These are phyloP conservation scores for Schrankia costaestrigalis DNA, from an alignment of 2,888 invertebrate species.

Conservation along the genomic window DNA sequence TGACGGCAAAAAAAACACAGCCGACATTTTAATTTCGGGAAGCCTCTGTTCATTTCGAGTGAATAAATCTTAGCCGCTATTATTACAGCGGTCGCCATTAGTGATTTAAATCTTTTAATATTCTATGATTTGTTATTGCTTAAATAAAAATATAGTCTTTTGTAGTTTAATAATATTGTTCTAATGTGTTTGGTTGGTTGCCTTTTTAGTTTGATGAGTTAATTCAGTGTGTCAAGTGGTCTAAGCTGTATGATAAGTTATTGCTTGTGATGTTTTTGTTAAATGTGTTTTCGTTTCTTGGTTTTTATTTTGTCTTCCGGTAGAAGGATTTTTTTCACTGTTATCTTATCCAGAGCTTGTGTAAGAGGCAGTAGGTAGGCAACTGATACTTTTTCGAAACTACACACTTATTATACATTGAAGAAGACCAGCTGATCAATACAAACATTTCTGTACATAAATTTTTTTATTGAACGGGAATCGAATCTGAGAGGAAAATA, in stretches of 20 bases:
- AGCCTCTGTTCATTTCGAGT: slow-evolving; percentile 21
- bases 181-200: slow-evolving; percentile 14
- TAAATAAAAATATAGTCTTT: slow-evolving; percentile 40
- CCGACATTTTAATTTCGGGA: slow-evolving; percentile 57
- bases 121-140: slow-evolving; percentile 42
- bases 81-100: slow-evolving; percentile 52
- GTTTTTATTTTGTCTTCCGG: no score
- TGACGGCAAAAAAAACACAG: slow-evolving; percentile 33
- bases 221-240: slow-evolving; percentile 20
- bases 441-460: no score
- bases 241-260: slow-evolving; percentile 4
- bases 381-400: no score
- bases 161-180: slow-evolving; percentile 35
- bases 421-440: no score
- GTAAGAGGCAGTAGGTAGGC: no score
- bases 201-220: slow-evolving; percentile 24
- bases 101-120: slow-evolving; percentile 44
- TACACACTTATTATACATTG: no score
- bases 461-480: no score
- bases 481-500: no score
- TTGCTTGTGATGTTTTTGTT: slow-evolving; percentile 8
- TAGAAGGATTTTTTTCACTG: no score
- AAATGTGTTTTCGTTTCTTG: slow-evolving; percentile 3
- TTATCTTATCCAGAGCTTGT: no score
- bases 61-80: slow-evolving; percentile 39